Evolutionary conservation across 2,797 vertebrate species (phyloP).

Genomic region (Centropyge bicolor): DNA sequence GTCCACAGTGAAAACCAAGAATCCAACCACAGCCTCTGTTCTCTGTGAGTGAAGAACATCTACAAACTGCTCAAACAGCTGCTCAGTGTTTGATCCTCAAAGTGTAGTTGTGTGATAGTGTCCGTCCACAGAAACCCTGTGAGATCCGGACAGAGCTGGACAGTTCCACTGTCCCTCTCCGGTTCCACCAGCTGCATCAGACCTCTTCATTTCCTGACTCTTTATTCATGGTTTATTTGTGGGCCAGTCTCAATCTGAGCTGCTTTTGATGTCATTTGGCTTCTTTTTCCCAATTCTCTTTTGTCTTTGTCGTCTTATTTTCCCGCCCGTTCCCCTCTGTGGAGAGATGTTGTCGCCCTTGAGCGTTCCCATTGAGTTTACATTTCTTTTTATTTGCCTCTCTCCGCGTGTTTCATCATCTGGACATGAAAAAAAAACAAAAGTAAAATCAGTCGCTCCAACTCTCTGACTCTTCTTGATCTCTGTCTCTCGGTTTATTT

Average conservation of each 20-base stretch:
- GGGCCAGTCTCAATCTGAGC: conserved; percentile 40
- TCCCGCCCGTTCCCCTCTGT: neutral
- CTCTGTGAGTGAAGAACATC: neutral
- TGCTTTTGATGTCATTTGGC: conserved; percentile 32
- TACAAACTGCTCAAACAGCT: neutral
- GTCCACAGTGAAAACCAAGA: neutral
- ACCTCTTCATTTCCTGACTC: conserved; percentile 17
- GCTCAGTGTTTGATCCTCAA: neutral
- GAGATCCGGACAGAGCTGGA: neutral
- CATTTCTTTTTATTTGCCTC: conserved; percentile 1
- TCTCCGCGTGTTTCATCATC: conserved; percentile 12
- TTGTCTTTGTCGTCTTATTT: conserved; percentile 31
- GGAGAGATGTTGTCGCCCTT: neutral
- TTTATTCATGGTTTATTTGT: conserved; percentile 47
- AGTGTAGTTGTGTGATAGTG: neutral
- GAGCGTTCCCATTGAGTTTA: neutral
- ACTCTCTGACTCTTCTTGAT: conserved; percentile 3
- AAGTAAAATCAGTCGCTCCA: neutral
- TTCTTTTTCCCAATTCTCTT: conserved; percentile 41
- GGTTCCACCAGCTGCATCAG: conserved; percentile 25
- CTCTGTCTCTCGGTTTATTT: neutral
- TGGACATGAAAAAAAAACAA: neutral
- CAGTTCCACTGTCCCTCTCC: neutral
- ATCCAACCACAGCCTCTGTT: neutral
- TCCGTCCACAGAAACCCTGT: neutral